phyloP scores from a whole-genome alignment of 2,888 invertebrate genomes.

The Diabrotica balteata region DNA sequence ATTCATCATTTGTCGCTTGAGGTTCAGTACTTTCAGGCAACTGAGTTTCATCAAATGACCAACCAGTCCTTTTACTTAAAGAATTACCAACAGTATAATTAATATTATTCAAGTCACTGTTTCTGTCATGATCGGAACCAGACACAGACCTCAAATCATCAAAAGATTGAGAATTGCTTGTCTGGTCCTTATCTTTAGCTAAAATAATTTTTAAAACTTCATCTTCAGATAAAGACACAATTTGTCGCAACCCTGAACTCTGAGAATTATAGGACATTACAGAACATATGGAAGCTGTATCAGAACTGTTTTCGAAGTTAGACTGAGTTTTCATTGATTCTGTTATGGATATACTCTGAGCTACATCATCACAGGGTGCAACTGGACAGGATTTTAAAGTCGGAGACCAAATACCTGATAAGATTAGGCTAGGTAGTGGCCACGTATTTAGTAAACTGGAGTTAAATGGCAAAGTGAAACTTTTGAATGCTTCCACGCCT shows the following conservation, averaged over 20 bases:
- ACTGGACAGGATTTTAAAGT: conserved; percentile 78
- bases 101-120: conserved; percentile 34
- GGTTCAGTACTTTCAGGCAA: conserved; percentile 24
- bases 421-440: conserved; percentile 81
- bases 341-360: conserved; percentile 61
- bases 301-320: conserved; percentile 48
- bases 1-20: conserved; percentile 16
- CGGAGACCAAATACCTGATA: conserved; percentile 87
- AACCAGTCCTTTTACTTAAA: conserved; percentile 70
- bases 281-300: conserved; percentile 56
- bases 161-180: conserved; percentile 32
- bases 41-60: conserved; percentile 64
- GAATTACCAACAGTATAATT: conserved; percentile 67
- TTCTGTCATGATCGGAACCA: conserved; percentile 40
- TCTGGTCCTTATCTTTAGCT: conserved; percentile 57
- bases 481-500: conserved; percentile 76
- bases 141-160: conserved; percentile 36
- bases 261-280: conserved; percentile 59
- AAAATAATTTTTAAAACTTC: conserved; percentile 76
- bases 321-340: conserved; percentile 34
- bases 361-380: conserved; percentile 80
- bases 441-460: conserved; percentile 89
- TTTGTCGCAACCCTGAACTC: conserved; percentile 62
- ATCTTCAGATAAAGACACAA: conserved; percentile 70
- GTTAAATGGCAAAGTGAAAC: conserved; percentile 80